phyloP scores from a whole-genome alignment of 2,113 vertebrate species.

The Chaetorhynchus papuensis region DNA sequence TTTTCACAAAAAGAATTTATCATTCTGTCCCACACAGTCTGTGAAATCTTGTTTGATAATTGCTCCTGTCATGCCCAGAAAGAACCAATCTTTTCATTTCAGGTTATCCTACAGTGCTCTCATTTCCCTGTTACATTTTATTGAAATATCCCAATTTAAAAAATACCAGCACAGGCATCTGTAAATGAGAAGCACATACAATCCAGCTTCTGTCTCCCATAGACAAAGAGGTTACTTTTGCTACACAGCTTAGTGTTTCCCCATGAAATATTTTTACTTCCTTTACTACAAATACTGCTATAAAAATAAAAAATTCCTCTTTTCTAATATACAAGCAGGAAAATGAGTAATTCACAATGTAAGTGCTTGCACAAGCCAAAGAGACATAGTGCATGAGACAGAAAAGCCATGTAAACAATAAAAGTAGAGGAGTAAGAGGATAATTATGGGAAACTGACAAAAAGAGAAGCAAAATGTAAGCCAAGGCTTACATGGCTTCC shows the following conservation, averaged over 20 bases:
- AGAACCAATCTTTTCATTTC: neutral
- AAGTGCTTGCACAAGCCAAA: neutral
- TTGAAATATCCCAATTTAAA: neutral
- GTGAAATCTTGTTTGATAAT: neutral
- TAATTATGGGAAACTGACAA: neutral
- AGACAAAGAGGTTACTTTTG: neutral
- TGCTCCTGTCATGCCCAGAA: neutral
- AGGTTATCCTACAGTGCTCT: neutral
- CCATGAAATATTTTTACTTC: neutral
- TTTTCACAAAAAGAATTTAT: neutral
- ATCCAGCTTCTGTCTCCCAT: neutral
- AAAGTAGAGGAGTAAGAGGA: neutral
- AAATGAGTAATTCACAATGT: neutral
- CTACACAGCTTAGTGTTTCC: neutral
- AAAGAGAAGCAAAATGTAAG: neutral
- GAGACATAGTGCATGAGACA: neutral
- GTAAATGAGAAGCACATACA: neutral
- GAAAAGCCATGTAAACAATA: neutral
- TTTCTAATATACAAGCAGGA: neutral
- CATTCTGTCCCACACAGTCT: neutral
- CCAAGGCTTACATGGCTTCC: neutral
- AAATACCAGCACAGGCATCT: neutral
- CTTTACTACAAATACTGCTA: neutral
- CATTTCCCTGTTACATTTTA: neutral
- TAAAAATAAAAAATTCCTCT: neutral